These are phyloP conservation scores for Cercopithecus diana DNA, from an alignment of 2,797 vertebrate genomes.

Conservation along the genomic window DNA sequence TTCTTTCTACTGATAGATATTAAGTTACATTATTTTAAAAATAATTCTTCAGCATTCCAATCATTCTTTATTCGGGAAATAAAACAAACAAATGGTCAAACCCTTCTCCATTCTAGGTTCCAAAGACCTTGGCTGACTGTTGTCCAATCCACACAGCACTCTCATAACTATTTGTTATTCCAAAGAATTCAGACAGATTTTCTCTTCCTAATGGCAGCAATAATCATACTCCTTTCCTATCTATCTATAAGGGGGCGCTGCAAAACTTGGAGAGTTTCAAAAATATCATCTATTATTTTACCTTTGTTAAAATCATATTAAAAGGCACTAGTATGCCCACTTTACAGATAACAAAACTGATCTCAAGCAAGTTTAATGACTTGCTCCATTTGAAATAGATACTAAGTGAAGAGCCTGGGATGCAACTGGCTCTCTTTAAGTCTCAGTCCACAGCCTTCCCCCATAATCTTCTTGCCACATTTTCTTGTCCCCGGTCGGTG, in stretches of 20 bases:
- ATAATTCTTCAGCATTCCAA: not conserved
- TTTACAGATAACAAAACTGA: constrained; percentile 70
- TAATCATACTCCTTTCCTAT: not conserved
- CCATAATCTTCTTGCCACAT: too few species aligned
- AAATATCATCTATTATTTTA: not conserved
- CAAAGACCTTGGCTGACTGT: not conserved
- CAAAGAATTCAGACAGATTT: not conserved
- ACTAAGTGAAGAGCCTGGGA: not conserved
- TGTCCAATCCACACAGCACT: not conserved
- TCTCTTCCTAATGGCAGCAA: not conserved
- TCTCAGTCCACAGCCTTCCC: not conserved
- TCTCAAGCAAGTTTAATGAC: constrained; percentile 50
- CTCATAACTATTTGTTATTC: not conserved
- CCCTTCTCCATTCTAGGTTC: not conserved
- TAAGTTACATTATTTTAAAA: not conserved
- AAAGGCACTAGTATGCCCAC: not conserved
- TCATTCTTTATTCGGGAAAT: not conserved
- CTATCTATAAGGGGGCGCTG: not conserved
- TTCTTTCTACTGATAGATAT: not conserved
- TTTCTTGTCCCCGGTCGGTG: not conserved
- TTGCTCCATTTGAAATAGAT: constrained; percentile 34
- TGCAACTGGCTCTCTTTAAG: constrained; percentile 19
- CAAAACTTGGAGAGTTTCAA: not conserved
- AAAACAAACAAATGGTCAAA: not conserved
- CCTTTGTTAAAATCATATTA: not conserved